Percentiles rank a stretch among this genome's conserved stretches.
phyloP scores from a whole-genome alignment of 1,140 invertebrate genomes.

The Trachelipus rathkii region DNA sequence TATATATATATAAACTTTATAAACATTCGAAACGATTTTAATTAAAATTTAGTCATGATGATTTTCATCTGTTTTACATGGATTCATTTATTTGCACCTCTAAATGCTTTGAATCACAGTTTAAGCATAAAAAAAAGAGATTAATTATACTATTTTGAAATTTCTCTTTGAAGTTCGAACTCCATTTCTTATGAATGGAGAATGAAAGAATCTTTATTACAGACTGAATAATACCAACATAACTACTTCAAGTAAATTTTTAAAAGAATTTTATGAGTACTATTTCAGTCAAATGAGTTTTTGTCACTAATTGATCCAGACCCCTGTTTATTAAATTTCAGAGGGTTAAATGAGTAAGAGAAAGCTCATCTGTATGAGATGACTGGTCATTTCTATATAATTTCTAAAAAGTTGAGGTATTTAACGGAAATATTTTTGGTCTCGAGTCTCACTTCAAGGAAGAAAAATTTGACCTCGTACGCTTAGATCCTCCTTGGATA shows the following conservation, averaged over 20 bases:
- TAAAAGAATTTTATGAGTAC: neutral
- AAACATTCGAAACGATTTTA: neutral
- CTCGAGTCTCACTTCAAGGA: neutral
- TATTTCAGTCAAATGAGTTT: neutral
- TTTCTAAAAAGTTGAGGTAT: neutral
- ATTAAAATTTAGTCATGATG: neutral
- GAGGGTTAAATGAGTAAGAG: no score
- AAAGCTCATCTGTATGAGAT: no score
- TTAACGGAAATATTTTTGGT: neutral
- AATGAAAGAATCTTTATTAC: neutral
- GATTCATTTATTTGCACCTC: no score
- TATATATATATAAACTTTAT: neutral
- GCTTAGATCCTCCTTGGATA: neutral
- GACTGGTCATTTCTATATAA: neutral
- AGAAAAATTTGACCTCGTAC: neutral
- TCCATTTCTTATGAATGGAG: neutral
- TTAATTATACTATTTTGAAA: no score
- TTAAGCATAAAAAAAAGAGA: neutral
- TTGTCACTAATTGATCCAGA: no score
- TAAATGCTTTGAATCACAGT: no score
- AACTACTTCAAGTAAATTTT: no score
- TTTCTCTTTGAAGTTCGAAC: no score
- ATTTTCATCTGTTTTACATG: no score
- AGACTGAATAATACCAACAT: no score
- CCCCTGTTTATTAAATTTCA: no score